phyloP scores from a whole-genome alignment of 2,888 invertebrate species.

The Cryptocheilus praepositus region DNA sequence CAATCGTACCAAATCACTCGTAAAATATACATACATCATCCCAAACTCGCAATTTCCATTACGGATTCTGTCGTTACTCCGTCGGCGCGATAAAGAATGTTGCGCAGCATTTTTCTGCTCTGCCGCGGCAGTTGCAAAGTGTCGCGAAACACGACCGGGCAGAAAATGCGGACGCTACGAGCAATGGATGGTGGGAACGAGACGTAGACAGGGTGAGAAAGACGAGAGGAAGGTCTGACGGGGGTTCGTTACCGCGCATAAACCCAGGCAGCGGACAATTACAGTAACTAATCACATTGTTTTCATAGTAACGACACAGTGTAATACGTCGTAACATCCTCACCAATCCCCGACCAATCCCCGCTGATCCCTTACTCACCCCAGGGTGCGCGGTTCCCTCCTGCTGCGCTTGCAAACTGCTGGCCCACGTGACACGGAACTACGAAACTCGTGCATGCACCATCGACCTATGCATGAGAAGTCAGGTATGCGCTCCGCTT shows the following conservation, averaged over 20 bases:
- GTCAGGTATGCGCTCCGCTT: too few species aligned
- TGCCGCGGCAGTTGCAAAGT: too few species aligned
- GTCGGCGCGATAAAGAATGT: too few species aligned
- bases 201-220: conserved; percentile 13
- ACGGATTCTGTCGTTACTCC: too few species aligned
- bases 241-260: conserved; percentile 48
- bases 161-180: too few species aligned
- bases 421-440: conserved; percentile 48
- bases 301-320: conserved; percentile 60
- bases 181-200: not conserved
- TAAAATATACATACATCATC: too few species aligned
- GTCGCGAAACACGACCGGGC: too few species aligned
- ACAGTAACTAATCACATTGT: conserved; percentile 66
- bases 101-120: too few species aligned
- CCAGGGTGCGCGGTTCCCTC: conserved; percentile 9
- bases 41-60: too few species aligned
- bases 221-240: conserved; percentile 33
- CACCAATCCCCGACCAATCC: conserved; percentile 17
- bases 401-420: conserved; percentile 40
- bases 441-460: conserved; percentile 45
- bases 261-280: conserved; percentile 59
- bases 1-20: too few species aligned
- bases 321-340: conserved; percentile 65
- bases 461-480: not conserved
- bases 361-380: conserved; percentile 39